These are phyloP conservation scores for Microctonus hyperodae DNA, from an alignment of 2,888 invertebrate species.

Conservation along the genomic window DNA sequence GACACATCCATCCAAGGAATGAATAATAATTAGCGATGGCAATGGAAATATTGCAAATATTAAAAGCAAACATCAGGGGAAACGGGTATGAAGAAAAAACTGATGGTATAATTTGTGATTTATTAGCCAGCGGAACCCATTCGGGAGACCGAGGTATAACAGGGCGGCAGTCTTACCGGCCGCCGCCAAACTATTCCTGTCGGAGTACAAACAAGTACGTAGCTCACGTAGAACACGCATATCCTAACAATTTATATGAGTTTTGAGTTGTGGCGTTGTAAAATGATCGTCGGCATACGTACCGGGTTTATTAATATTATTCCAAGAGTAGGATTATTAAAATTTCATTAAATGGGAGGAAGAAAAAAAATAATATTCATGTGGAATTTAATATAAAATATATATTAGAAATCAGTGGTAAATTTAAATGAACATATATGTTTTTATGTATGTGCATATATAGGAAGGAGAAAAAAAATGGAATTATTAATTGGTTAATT, in stretches of 20 bases:
- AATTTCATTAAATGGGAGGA: neutral
- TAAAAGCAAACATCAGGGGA: conserved; percentile 33
- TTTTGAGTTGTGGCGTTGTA: conserved; percentile 36
- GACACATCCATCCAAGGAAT: conserved; percentile 17
- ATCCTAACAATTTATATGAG: conserved; percentile 58
- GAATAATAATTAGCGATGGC: conserved; percentile 9
- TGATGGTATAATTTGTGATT: conserved; percentile 64
- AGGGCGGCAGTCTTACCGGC: conserved; percentile 66
- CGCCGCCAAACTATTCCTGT: conserved; percentile 66
- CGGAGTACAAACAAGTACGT: conserved; percentile 71
- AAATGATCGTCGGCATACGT: conserved; percentile 33
- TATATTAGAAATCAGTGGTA: neutral
- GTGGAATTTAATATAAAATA: neutral
- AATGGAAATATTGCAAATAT: conserved; percentile 34
- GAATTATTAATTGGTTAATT: neutral
- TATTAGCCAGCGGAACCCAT: conserved; percentile 77
- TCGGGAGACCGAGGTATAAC: conserved; percentile 80
- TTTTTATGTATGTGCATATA: too few relatives aligned
- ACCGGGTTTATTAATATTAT: conserved; percentile 17
- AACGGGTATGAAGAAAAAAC: conserved; percentile 51
- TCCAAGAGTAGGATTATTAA: neutral
- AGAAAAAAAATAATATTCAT: neutral
- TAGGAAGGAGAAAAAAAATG: neutral
- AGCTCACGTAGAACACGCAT: conserved; percentile 64
- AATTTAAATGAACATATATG: neutral